These are phyloP conservation scores for Austrolebias charrua DNA, from an alignment of 2,797 vertebrate species.

Conservation along the genomic window DNA sequence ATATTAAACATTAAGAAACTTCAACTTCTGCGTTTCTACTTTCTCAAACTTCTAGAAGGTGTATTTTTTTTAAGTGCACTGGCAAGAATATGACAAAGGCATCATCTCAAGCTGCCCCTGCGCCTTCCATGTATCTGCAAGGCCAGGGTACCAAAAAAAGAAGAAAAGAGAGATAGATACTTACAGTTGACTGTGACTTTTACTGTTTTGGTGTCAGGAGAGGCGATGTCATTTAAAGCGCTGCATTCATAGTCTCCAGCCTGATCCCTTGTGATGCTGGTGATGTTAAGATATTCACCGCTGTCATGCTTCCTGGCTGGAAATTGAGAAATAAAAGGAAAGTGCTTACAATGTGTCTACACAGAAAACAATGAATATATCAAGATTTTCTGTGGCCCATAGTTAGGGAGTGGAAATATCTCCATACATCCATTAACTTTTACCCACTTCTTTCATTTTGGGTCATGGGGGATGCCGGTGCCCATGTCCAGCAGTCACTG, in stretches of 20 bases:
- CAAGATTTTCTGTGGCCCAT: conserved; percentile 5
- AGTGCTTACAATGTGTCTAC: conserved; percentile 45
- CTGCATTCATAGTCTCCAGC: conserved; percentile 96
- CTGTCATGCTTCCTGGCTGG: conserved; percentile 93
- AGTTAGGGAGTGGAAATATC: conserved; percentile 24
- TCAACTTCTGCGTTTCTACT: conserved; percentile 58
- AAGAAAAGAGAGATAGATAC: conserved; percentile 70
- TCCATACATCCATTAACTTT: too few relatives aligned
- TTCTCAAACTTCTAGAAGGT: conserved; percentile 77
- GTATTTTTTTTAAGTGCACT: conserved; percentile 56
- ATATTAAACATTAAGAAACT: conserved; percentile 82
- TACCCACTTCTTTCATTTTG: too few relatives aligned
- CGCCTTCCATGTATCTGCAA: conserved; percentile 38
- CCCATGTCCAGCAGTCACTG: too few relatives aligned
- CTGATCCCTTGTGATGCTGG: conserved; percentile 92
- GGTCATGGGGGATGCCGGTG: too few relatives aligned
- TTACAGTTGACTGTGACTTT: conserved; percentile 98
- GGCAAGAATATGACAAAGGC: conserved; percentile 58
- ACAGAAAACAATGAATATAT: conserved; percentile 25
- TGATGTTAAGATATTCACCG: conserved; percentile 97
- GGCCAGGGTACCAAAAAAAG: conserved; percentile 14
- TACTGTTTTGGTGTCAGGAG: conserved; percentile 92
- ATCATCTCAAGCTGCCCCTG: conserved; percentile 24
- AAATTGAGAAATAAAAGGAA: conserved; percentile 60
- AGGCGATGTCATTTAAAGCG: conserved; percentile 93